A percentile compares a stretch with the other conserved stretches of the same genome.
Conservation (phyloP, 2,797 vertebrate species). For the Morelia viridis region DNA sequence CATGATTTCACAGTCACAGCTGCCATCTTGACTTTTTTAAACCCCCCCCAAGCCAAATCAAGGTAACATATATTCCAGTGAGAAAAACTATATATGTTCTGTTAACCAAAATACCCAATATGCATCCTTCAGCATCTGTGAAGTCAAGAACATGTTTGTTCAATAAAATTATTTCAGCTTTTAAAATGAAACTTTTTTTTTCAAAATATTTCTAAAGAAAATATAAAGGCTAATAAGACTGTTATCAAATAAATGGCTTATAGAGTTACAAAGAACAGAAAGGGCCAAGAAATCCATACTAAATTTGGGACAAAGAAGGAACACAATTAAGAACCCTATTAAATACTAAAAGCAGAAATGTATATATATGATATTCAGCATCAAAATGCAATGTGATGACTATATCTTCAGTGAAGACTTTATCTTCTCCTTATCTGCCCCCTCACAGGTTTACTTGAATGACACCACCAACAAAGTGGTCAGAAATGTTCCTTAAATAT, state of each 20-base stretch:
- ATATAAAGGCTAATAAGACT: neutral
- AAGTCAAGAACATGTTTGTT: neutral
- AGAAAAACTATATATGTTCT: neutral
- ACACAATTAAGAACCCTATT: neutral
- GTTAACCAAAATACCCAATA: neutral
- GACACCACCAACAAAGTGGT: neutral
- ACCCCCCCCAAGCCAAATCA: neutral
- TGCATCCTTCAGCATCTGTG: neutral
- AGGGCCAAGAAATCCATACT: neutral
- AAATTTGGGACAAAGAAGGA: neutral
- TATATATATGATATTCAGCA: neutral
- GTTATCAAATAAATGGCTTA: neutral
- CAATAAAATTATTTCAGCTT: neutral
- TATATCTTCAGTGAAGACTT: neutral
- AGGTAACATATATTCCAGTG: neutral
- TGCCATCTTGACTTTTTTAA: neutral
- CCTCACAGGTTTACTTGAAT: neutral
- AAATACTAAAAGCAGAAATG: too few relatives aligned
- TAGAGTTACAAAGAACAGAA: neutral
- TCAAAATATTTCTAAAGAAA: neutral
- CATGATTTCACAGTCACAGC: neutral
- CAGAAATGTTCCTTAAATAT: neutral
- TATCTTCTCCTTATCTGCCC: too few relatives aligned
- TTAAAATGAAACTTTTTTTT: neutral
- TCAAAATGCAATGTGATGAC: neutral